Percentiles rank a stretch among this genome's conserved stretches.
These are phyloP conservation scores for Schizotus pectinicornis DNA, from an alignment of 2,888 invertebrate genomes.

Conservation along the genomic window DNA sequence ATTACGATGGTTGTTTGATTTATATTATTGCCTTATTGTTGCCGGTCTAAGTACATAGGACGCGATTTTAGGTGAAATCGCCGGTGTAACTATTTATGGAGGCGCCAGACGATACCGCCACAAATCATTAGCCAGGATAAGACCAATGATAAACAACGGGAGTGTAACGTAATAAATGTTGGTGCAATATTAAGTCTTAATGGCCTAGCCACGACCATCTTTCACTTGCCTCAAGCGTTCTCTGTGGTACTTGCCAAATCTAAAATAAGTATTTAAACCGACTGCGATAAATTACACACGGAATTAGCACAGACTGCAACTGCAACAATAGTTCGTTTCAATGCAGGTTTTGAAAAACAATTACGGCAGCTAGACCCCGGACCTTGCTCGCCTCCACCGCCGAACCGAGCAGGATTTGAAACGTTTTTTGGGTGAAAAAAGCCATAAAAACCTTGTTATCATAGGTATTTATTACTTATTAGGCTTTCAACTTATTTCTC, in stretches of 20 bases:
- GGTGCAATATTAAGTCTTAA: conserved; percentile 8
- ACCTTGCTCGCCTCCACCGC: too few relatives aligned
- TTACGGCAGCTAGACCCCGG: too few relatives aligned
- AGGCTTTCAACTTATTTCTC: too few relatives aligned
- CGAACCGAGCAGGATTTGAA: too few relatives aligned
- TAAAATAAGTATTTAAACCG: conserved; percentile 2
- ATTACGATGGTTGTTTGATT: neutral
- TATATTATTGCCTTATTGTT: conserved; percentile 2
- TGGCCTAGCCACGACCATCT: conserved; percentile 8
- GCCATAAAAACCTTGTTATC: too few relatives aligned
- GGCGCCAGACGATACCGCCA: conserved; percentile 4
- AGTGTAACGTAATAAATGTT: conserved; percentile 2
- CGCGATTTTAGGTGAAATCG: neutral
- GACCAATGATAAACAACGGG: neutral
- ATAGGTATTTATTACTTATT: too few relatives aligned
- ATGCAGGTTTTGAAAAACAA: too few relatives aligned
- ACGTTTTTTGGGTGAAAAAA: too few relatives aligned
- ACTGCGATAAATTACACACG: conserved; percentile 1
- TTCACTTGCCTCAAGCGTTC: conserved; percentile 5
- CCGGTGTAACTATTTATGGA: conserved; percentile 1
- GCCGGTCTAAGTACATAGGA: neutral
- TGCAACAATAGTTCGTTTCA: neutral
- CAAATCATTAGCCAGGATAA: conserved; percentile 2
- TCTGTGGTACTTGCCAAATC: conserved; percentile 5
- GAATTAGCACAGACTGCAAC: conserved; percentile 2